phyloP scores from a whole-genome alignment of 2,888 invertebrate species.

The Tolmerus cingulatus region DNA sequence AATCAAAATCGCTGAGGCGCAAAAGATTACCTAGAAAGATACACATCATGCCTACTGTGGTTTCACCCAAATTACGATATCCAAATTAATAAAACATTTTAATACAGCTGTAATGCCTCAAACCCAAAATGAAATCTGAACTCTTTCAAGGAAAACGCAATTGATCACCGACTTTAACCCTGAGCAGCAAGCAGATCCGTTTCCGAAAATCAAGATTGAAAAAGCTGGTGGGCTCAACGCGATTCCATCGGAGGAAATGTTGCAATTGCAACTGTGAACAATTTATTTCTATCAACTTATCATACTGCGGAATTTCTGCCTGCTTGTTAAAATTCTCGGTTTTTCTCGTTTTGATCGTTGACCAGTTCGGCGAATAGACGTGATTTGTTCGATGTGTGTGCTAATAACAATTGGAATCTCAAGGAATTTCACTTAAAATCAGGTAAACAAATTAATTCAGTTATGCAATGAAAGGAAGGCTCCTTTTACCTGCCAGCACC shows the following conservation, averaged over 20 bases:
- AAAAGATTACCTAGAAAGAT: not conserved
- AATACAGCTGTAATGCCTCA: not conserved
- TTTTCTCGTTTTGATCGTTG: not conserved
- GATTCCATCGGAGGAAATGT: not conserved
- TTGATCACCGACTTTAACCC: not conserved
- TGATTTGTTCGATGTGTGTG: not conserved
- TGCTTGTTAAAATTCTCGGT: not conserved
- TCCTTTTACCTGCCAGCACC: not conserved
- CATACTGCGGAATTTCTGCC: not conserved
- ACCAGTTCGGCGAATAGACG: not conserved
- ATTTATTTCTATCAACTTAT: not conserved
- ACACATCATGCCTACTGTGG: not conserved
- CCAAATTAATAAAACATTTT: not conserved
- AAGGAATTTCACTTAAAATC: not conserved
- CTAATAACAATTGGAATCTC: not conserved
- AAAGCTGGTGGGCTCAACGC: not conserved
- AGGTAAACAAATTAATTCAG: slow-evolving; percentile 6
- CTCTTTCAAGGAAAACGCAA: not conserved
- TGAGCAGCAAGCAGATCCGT: not conserved
- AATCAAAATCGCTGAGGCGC: not conserved
- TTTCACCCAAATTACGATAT: not conserved
- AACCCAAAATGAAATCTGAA: not conserved
- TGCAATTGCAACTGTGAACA: not conserved
- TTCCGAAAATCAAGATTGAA: not conserved
- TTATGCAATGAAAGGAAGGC: slow-evolving; percentile 6